Base-by-base conservation (phyloP, 2,113 vertebrate genomes). In the Hemichromis elongatus region DNA sequence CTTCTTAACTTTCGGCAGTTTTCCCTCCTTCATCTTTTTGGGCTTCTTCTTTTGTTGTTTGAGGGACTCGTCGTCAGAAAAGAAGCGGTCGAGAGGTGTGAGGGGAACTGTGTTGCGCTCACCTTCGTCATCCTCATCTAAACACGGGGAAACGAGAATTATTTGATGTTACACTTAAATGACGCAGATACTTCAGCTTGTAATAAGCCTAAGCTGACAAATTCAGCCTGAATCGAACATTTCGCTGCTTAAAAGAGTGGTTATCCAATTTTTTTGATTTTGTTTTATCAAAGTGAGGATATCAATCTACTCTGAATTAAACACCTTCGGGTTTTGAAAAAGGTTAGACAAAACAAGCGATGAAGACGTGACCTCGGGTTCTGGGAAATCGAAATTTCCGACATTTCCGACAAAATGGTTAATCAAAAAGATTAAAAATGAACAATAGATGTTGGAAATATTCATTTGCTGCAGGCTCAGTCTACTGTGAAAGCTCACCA, bases 11-110 rank as follows among this genome's bases (percentile, higher is more conserved):
- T 97, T 97, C 81, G 95, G 93, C 83, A 94, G 90, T 86, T 97
- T 98, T 80, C 94, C 94, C 37, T 98, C 97, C 92, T 97, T 97
- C 87, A 95, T 95, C 93, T 97, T 98, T 95, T 97, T 97, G 42
- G 96, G 87, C 89, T 98, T 98, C 94, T 97, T 97, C 92, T 97
- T 96, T 70, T 96, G 96, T 50, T 95, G 93, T 54, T 95, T 93
- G 2, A 97, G 90, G 9, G 95, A 95, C 28, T 97, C 96, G 12
- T 96, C 93, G 2, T 96, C 97, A 0, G 96, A 89, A 18, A 97
- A 98, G 93, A 98, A 97, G 86, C 96, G 95, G 56, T 96, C 96
- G 56, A 98, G 95, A 7, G 96, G 94, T 5, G 96, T 94, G 82
- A 96, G 95, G 33, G 95, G 95, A 56, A 96, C 91, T 2, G 87